A percentile compares a stretch with the other conserved stretches of the same genome.
These are phyloP conservation scores for Aramus guarauna DNA, from an alignment of 2,113 vertebrate species.

Conservation along the genomic window DNA sequence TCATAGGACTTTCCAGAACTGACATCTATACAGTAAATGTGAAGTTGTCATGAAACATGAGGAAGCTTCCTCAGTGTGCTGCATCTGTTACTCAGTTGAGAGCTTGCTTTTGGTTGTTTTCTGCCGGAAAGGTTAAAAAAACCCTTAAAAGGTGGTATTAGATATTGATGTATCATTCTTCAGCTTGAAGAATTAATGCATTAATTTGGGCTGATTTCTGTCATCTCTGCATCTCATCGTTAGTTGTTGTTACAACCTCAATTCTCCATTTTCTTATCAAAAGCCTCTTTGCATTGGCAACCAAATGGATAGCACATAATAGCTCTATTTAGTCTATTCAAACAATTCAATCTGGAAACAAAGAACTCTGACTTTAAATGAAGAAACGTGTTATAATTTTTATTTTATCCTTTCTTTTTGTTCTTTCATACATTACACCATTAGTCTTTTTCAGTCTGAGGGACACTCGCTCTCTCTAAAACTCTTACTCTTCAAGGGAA, in stretches of 20 bases:
- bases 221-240: neutral
- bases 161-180: neutral
- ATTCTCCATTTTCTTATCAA: neutral
- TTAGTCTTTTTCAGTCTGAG: neutral
- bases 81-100: neutral
- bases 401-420: neutral
- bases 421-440: neutral
- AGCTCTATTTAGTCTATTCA: constrained; percentile 16
- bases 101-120: neutral
- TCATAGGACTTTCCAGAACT: neutral
- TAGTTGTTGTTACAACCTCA: neutral
- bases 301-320: constrained; percentile 17
- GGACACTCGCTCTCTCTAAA: neutral
- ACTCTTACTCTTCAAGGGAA: neutral
- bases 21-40: neutral
- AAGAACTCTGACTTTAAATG: neutral
- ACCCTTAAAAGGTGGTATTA: neutral
- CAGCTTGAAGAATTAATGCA: neutral
- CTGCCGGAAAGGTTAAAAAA: neutral
- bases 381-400: neutral
- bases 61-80: neutral
- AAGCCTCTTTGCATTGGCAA: neutral
- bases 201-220: constrained; percentile 28
- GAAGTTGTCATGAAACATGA: neutral
- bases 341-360: constrained; percentile 31